Base-by-base conservation (phyloP, 2,797 vertebrate species). In the Enoplosus armatus region DNA sequence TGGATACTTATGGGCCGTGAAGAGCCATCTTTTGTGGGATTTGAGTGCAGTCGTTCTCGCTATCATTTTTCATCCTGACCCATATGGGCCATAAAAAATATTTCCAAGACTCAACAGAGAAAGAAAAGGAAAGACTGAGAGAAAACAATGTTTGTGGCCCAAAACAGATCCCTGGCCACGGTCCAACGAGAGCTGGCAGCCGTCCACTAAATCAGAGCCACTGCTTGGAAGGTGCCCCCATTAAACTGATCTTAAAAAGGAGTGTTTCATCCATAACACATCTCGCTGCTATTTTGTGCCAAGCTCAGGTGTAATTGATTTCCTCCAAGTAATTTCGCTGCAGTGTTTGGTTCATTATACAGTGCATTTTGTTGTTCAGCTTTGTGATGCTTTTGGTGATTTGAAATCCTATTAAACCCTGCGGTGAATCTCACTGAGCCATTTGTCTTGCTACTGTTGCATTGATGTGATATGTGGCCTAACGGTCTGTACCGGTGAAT, bases 321-420 rank as follows among this genome's bases (percentile, higher is more conserved):
- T 92, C 87, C 88, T 90, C 81, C 86, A 85, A 92, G 78, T 90
- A 85, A 85, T 92, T 91, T 87, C 84, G 58, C 83, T 74, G 83
- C 87, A 81, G 69, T 79, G 82, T 87, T 88, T 75, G 85, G 82
- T 84, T 93, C 93, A 94, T 93, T 94, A 93, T 93, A 88, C 83
- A 74, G 72, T 72, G 71, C 83, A 72, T 91, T 91, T 88, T 90
- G 83, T 84, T 90, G 87, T 84, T 79, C 50, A 55, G 84, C 88
- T 87, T 85, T 84, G 90, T 60, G 71, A 89, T 72, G 85, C 83
- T 88, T 89, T 82, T 71, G 83, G 85, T 86, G 89, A 92, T 90
- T 89, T 91, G 82, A 83, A 92, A 91, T 88, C 88, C 91, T 73
- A 91, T 92, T 91, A 93, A 86, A 90, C 58, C 77, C 79, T 16